Evolutionary conservation across 1,140 invertebrate genomes (phyloP), one percentile per base, ranked within the genome.

Genomic region (Melitaea cinxia): DNA sequence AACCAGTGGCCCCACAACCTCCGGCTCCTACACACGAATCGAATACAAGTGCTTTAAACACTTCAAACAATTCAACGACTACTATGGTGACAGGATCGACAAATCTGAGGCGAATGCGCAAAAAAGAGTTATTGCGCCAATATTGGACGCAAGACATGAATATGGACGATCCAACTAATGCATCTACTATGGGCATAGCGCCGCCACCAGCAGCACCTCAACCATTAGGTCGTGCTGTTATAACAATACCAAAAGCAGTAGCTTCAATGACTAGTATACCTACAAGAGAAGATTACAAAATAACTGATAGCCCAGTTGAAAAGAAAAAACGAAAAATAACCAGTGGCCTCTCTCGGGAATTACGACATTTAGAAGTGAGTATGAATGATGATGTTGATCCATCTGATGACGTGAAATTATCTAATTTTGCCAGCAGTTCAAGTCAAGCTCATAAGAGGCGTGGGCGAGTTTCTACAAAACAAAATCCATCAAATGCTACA

Each of bases 121-220:
- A 98, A 87, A 98, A 98, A 76, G 96, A 98, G 83, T 79, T 98
- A 9, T 85, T 98, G 10, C 92, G 96, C 10, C 88, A 88, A 76
- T 97, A 97, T 80, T 96, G 96, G 85, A 96, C 95, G 0, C 95
- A 97, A 81, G 95, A 97, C 75, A 96, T 95, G 93, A 96, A 96
- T 65, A 95, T 95, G 93, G 95, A 95, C 70, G 95, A 96, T 68
- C 93, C 94, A 1, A 84, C 91, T 5, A 77, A 91, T 65, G 80
- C 89, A 6, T 75, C 84, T n/a, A 86, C 88, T 10, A 75, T 89
- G n/a, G 88, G 89, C n/a, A 73, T 92, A 1, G 88, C 92, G 1
- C 93, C 94, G 7, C 91, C 93, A 35, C 93, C 94, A 2, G 91
- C 93, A 23, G 88, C 82, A 28, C 92, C 93, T n/a, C 93, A 94